Base-by-base conservation (phyloP, 2,113 vertebrate genomes). In the Sphyrna mokarran region DNA sequence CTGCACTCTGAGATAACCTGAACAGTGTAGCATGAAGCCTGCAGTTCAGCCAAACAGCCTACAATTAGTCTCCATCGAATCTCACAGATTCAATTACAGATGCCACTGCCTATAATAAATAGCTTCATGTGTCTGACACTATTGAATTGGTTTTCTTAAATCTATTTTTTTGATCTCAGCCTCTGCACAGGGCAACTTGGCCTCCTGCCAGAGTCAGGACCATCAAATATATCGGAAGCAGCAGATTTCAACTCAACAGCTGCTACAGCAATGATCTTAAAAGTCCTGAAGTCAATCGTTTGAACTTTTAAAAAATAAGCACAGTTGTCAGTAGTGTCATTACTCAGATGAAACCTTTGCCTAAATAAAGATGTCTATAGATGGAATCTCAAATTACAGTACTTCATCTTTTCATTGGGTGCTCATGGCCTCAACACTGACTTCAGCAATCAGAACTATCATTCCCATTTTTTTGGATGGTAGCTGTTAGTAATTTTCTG, bases 51-150 rank as follows among this genome's bases (percentile, higher is more conserved):
- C 58, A 23, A 69, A 16, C 90, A 33, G 58, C 72, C 61, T 37
- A 58, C 87, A 89, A 96, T 95, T 95, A 54, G 86, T 96, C 95
- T 96, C 83, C 95, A 96, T 96, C 95, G 83, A 87, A 93, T 96
- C 95, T n/a, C 83, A 22, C 54, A 96, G 72, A 95, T 95, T 95
- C 86, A 96, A 95, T 96, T 93, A 96, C 87, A 95, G 96, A 69
- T 91, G 90, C 95, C 69, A 94, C 80, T 89, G 96, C 95, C 70
- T 95, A 23, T 94, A 96, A 95, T 96, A 96, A 96, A 95, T 95
- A 95, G 87, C 96, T 95, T 95, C 86, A 95, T 95, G 95, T 96
- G 96, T 95, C 95, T 89, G 90, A 95, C 96, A 83, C 96, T 94
- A 96, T 96, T 95, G 95, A 96, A 96, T 96, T 95, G 95, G 87